phyloP scores from a whole-genome alignment of 2,888 invertebrate genomes.

The Linyphia triangularis region DNA sequence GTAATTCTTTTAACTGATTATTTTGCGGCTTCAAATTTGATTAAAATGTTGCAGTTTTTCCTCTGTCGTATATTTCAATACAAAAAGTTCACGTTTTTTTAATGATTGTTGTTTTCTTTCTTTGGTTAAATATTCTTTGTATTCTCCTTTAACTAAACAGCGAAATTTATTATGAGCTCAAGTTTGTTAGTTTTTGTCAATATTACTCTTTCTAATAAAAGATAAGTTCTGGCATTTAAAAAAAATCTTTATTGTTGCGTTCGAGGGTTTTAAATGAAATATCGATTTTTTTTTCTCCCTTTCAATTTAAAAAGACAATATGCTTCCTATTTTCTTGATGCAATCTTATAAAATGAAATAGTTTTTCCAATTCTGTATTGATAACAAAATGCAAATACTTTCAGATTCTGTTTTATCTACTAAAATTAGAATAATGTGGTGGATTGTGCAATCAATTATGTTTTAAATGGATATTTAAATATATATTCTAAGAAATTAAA shows the following conservation, averaged over 20 bases:
- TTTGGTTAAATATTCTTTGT: neutral
- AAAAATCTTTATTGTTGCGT: neutral
- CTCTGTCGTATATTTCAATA: neutral
- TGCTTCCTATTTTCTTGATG: too few species aligned
- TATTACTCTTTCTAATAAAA: neutral
- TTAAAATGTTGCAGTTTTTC: neutral
- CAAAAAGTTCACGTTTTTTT: neutral
- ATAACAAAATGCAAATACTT: too few species aligned
- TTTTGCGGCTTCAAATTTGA: slow-evolving; percentile 11
- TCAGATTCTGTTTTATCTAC: too few species aligned
- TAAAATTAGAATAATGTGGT: too few species aligned
- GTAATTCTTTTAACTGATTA: slow-evolving; percentile 24
- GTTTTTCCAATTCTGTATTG: too few species aligned
- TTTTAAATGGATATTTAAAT: too few species aligned
- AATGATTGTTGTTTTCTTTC: neutral
- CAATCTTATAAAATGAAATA: too few species aligned
- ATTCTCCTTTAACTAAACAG: neutral
- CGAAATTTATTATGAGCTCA: neutral
- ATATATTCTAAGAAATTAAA: too few species aligned
- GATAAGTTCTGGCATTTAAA: neutral
- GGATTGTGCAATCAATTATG: too few species aligned
- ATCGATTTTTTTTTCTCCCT: neutral
- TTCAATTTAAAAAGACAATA: too few species aligned
- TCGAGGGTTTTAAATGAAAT: neutral
- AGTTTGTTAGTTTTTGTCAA: slow-evolving; percentile 9